Evolutionary conservation across 2,113 vertebrate species (phyloP), one percentile per base, ranked within the genome.

Genomic region (Stercorarius parasiticus): DNA sequence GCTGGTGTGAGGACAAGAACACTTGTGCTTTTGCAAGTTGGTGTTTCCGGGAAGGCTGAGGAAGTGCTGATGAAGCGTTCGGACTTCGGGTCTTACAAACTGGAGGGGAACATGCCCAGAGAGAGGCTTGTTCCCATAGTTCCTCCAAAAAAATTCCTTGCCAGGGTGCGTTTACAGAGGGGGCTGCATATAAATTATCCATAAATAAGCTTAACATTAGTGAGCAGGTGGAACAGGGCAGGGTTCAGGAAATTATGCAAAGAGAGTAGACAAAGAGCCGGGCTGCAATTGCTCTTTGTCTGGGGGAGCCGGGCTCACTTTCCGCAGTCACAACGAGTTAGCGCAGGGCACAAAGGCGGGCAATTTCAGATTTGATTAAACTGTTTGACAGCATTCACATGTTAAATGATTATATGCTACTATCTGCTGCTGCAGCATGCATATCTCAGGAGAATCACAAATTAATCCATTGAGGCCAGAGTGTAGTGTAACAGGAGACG

Each of bases 221-320:
- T 16, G 83, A 95, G 95, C 94, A 97, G 96, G 95, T 95, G 97
- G 94, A 96, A 81, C 83, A 90, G 95, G 86, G 82, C 94, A 97
- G 92, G 80, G 76, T 45, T 77, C 80, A 69, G 94, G 93, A 91
- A 95, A 93, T 96, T 91, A 95, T 86, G 73, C 92, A 90, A 74
- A 95, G 90, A 64, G 71, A 74, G 64, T 2, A 88, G 80, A 90
- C 83, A 95, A 96, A 97, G 94, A 62, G 59, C 67, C 0, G 1
- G 74, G 72, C 94, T 88, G 59, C 2, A 3, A 11, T 52, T 40
- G 62, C 55, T 65, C 82, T 95, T 96, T 95, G 95, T 95, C 62
- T 34, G 1, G 52, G 38, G 50, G 29, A 88, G 42, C 56, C 1
- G 3, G 61, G 61, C 73, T 95, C 92, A 71, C 69, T 92, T 78